Evolutionary conservation across 2,113 vertebrate genomes (phyloP).

Genomic region (Hemiscyllium ocellatum): DNA sequence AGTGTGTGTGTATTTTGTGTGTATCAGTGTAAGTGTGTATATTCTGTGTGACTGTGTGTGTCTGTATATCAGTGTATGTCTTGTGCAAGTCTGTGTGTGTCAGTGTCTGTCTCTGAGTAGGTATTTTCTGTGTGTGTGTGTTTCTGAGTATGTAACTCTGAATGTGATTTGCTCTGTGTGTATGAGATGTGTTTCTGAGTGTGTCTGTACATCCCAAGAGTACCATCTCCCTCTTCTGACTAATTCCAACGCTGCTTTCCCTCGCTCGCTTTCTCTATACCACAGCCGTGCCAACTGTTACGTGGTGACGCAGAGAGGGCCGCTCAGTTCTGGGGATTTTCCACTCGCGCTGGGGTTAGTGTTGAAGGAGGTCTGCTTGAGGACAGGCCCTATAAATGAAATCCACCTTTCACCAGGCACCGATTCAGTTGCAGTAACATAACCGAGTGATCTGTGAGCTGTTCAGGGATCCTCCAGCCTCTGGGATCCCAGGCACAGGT

Average conservation of each 20-base stretch:
- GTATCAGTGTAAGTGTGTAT: not conserved
- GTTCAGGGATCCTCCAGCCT: not conserved
- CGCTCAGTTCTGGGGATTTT: not conserved
- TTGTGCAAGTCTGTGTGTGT: not conserved
- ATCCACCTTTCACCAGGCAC: not conserved
- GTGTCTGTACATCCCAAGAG: not conserved
- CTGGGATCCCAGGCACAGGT: not conserved
- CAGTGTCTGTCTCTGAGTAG: not conserved
- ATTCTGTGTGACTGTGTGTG: too few species aligned
- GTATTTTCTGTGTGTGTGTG: not conserved
- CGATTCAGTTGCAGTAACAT: not conserved
- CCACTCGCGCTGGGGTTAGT: not conserved
- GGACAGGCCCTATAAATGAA: conserved; percentile 9
- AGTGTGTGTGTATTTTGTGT: too few species aligned
- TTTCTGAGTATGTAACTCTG: not conserved
- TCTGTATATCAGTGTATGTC: too few species aligned
- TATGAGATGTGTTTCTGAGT: not conserved
- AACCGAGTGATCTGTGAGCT: not conserved
- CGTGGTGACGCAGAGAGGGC: not conserved
- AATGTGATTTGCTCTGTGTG: not conserved
- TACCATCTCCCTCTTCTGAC: not conserved
- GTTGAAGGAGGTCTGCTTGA: not conserved
- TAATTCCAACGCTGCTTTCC: not conserved
- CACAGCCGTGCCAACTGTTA: not conserved
- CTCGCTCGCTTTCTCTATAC: not conserved